Base-by-base conservation (phyloP, 2,797 vertebrate genomes). In the Microcaecilia unicolor region DNA sequence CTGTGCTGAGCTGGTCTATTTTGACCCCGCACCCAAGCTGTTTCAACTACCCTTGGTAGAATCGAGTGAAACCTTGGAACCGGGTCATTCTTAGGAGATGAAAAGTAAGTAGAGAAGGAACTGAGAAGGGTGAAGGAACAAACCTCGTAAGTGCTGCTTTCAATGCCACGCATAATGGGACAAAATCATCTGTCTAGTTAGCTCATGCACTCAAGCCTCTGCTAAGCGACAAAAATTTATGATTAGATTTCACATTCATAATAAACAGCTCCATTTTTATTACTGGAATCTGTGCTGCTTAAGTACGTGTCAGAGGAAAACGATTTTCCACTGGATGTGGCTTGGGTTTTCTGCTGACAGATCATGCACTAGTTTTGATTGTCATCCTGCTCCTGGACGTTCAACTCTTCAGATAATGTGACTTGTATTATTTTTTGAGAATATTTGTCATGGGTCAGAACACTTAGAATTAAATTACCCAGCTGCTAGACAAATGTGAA, bases 1-100 rank as follows among this genome's bases (percentile, higher is more conserved):
- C n/a, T n/a, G n/a, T n/a, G n/a, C n/a, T n/a, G n/a, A n/a, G n/a
- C n/a, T n/a, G n/a, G n/a, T n/a, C n/a, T n/a, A n/a, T 41, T 45
- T 32, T 34, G 25, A n/a, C 41, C 12, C 14, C 28, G 30, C 19
- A 53, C 19, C 30, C 35, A 47, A 36, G 41, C 25, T 38, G 35
- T 53, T 47, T 46, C 36, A 47, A 52, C 25, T 49, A 44, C n/a
- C n/a, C 27, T 22, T 33, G 23, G 6, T 29, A 34, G 19, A 38
- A 34, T 38, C 36, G 19, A 19, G 2, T 15, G 3, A 24, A 4
- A 9, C 18, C 31, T 14, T 2, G 14, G 6, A 3, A 10, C 14
- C 4, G 31, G 26, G 2, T 1, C 3, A 26, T 26, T 10, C n/a
- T 14, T 2, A 22, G 6, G 11, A 40, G 11, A 6, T 2, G 6